Evolutionary conservation across 1,140 invertebrate species (phyloP).

Genomic region (Polyergus mexicanus): DNA sequence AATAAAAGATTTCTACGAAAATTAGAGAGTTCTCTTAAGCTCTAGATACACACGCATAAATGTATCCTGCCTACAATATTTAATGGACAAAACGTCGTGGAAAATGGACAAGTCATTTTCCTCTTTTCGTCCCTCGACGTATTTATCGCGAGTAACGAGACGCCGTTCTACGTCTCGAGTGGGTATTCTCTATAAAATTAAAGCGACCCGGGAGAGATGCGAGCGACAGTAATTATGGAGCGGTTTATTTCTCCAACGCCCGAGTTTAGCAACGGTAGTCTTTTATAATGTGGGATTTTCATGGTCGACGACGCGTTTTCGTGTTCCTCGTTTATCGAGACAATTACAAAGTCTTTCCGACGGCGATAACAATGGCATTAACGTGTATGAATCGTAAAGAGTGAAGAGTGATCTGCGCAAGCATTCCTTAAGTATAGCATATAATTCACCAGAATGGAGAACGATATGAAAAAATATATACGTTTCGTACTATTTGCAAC

Average conservation of each 20-base stretch:
- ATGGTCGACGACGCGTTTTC: not conserved
- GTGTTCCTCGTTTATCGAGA: not conserved
- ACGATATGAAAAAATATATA: not conserved
- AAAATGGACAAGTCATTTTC: slow-evolving; percentile 8
- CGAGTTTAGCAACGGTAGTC: slow-evolving; percentile 12
- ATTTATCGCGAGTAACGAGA: slow-evolving; percentile 47
- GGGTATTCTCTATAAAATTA: slow-evolving; percentile 54
- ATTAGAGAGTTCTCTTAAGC: not conserved
- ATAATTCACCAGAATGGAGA: not conserved
- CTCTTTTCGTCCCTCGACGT: not conserved
- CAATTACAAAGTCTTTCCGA: not conserved
- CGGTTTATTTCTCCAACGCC: slow-evolving; percentile 30
- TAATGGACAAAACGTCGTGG: not conserved
- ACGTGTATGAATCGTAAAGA: not conserved
- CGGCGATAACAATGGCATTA: not conserved
- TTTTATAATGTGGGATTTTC: slow-evolving; percentile 46
- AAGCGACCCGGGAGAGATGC: slow-evolving; percentile 30
- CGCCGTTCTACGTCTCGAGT: not conserved
- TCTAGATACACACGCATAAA: no score
- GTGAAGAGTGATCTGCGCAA: not conserved
- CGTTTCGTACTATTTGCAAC: no score
- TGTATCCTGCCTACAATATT: not conserved
- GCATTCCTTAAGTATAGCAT: not conserved
- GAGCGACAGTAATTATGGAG: slow-evolving; percentile 51
- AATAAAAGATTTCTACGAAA: not conserved